Conservation (phyloP, 2,113 vertebrate species). For the Raja brachyura region DNA sequence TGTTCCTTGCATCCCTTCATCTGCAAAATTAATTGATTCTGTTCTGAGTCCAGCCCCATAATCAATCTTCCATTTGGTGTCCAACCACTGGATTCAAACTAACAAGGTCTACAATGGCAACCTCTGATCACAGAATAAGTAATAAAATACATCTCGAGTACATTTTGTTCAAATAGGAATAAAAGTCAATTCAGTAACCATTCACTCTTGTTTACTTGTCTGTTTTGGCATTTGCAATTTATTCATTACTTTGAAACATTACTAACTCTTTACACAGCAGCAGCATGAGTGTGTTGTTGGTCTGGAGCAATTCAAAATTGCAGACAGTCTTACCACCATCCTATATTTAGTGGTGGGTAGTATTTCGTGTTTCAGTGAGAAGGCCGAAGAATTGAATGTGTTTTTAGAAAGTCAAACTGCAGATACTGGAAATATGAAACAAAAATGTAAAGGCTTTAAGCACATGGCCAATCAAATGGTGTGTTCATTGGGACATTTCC, state of each 20-base stretch:
- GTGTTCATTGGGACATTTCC: too few relatives aligned
- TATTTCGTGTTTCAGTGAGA: neutral
- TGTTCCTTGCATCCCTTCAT: neutral
- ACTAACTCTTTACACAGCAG: neutral
- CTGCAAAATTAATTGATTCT: neutral
- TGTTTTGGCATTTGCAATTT: neutral
- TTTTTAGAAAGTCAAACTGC: too few relatives aligned
- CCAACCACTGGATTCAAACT: neutral
- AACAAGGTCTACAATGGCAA: neutral
- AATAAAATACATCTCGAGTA: neutral
- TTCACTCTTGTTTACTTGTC: neutral
- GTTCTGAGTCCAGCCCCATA: neutral
- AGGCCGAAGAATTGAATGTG: neutral
- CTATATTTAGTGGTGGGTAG: neutral
- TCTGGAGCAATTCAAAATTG: neutral
- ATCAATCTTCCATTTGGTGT: neutral
- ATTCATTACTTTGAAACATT: neutral
- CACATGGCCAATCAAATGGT: too few relatives aligned
- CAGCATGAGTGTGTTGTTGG: neutral
- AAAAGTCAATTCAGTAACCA: neutral
- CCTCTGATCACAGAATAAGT: neutral
- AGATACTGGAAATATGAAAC: too few relatives aligned
- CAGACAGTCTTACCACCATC: neutral
- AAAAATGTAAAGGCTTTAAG: too few relatives aligned
- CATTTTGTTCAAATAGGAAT: neutral